Evolutionary conservation across 2,797 vertebrate species (phyloP).

Genomic region (Lepilemur septentrionalis): DNA sequence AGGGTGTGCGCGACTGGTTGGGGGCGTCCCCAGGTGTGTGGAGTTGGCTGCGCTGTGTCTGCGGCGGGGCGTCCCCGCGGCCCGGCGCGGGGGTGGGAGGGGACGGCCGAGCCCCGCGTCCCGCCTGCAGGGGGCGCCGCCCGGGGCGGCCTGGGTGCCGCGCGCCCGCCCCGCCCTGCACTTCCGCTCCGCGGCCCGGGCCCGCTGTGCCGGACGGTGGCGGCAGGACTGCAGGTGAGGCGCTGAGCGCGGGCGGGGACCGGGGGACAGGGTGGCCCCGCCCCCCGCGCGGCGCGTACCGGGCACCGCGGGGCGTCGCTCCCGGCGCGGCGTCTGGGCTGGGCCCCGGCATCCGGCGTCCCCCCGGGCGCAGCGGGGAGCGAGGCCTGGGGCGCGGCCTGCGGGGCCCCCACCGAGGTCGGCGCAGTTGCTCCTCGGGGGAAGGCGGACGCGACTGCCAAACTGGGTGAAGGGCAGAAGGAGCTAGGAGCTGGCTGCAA

Average conservation of each 20-base stretch:
- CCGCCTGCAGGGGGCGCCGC: constrained; percentile 69
- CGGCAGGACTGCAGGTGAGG: background rate
- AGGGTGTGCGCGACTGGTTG: too few relatives aligned
- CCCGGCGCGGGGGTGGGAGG: background rate
- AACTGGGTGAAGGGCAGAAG: background rate
- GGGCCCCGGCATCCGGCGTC: too few relatives aligned
- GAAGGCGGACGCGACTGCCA: too few relatives aligned
- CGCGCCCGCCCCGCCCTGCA: accelerated
- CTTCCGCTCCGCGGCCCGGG: background rate
- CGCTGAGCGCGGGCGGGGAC: accelerated
- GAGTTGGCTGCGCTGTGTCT: too few relatives aligned
- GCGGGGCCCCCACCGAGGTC: too few relatives aligned
- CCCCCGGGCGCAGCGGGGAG: background rate
- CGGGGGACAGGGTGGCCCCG: accelerated
- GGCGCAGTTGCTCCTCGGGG: background rate
- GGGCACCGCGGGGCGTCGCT: accelerated
- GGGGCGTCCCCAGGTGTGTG: background rate
- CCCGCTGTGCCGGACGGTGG: accelerated
- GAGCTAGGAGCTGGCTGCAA: background rate
- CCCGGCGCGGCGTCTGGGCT: background rate
- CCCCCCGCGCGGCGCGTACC: background rate
- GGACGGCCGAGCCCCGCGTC: background rate
- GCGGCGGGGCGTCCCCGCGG: background rate
- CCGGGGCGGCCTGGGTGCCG: background rate
- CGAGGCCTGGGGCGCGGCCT: background rate